Percentiles rank a stretch among this genome's conserved stretches.
phyloP scores from a whole-genome alignment of 2,113 vertebrate genomes.

The Noctilio leporinus region DNA sequence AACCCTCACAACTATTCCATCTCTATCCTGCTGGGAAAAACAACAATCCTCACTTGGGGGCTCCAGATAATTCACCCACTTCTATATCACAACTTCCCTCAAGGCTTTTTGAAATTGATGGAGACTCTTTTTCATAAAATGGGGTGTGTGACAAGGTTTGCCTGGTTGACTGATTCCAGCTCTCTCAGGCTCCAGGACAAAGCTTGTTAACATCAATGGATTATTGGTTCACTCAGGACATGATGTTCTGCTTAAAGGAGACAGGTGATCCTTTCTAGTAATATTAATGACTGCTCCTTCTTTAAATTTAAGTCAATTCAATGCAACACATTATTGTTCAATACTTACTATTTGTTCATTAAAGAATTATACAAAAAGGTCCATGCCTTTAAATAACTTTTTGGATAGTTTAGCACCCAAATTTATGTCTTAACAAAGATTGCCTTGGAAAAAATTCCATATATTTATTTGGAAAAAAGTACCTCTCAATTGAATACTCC shows the following conservation, averaged over 20 bases:
- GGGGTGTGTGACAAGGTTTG: not conserved
- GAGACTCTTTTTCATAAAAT: not conserved
- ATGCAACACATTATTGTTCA: not conserved
- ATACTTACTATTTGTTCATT: not conserved
- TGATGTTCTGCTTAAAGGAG: not conserved
- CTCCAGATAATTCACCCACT: not conserved
- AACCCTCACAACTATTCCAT: not conserved
- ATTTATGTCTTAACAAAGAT: not conserved
- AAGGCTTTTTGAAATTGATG: not conserved
- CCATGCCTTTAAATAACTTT: not conserved
- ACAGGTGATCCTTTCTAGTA: not conserved
- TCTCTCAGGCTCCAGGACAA: not conserved
- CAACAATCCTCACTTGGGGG: not conserved
- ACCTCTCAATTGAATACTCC: not conserved
- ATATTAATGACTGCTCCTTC: not conserved
- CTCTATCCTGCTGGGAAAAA: not conserved
- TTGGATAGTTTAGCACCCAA: not conserved
- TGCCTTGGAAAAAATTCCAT: not conserved
- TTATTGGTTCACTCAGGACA: not conserved
- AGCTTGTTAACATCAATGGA: not conserved
- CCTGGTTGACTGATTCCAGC: not conserved
- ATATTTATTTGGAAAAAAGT: not conserved
- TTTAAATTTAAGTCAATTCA: not conserved
- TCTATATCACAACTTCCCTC: not conserved
- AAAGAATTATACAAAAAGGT: not conserved